These are phyloP conservation scores for Antidorcas marsupialis DNA, from an alignment of 2,113 vertebrate species.

Conservation along the genomic window DNA sequence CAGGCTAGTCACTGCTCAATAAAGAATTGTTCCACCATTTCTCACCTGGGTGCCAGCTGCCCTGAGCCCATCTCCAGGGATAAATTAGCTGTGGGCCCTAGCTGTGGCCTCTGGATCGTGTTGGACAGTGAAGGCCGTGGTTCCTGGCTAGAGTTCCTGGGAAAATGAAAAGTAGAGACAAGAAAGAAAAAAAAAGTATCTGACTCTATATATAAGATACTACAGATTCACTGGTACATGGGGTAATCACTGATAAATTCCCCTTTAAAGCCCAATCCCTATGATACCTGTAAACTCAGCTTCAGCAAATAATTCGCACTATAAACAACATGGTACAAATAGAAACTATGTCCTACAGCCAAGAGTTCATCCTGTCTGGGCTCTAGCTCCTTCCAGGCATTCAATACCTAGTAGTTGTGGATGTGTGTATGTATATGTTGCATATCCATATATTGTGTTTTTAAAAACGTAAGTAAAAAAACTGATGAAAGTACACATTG, in stretches of 20 bases:
- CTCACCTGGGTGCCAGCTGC: conserved; percentile 90
- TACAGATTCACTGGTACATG: not conserved
- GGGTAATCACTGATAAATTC: not conserved
- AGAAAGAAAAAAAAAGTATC: not conserved
- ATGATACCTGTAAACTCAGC: not conserved
- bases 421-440: not conserved
- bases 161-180: not conserved
- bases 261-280: not conserved
- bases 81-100: conserved; percentile 86
- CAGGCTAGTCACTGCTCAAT: not conserved
- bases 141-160: conserved; percentile 92
- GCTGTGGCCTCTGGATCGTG: conserved; percentile 86
- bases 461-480: conserved; percentile 1
- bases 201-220: not conserved
- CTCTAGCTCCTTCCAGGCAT: not conserved
- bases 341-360: not conserved
- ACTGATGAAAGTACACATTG: not conserved
- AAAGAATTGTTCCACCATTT: not conserved
- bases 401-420: not conserved
- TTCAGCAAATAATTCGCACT: not conserved
- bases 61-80: conserved; percentile 88
- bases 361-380: not conserved
- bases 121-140: conserved; percentile 87
- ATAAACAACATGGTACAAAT: not conserved
- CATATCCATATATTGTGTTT: not conserved